Evolutionary conservation across 2,797 vertebrate species (phyloP).

Genomic region (Heterohyrax brucei): DNA sequence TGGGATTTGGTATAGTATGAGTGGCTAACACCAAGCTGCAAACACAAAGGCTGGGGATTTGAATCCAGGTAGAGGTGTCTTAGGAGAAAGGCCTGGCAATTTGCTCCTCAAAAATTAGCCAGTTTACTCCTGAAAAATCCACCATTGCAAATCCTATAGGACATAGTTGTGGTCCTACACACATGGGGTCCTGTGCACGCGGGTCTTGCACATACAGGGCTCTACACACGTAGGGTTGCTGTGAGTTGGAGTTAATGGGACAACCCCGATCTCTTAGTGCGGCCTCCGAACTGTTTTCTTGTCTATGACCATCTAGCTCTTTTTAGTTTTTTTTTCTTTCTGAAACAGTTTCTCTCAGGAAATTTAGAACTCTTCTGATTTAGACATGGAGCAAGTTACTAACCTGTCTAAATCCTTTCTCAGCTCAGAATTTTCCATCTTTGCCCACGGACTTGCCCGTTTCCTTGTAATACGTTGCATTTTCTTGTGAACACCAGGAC

Average conservation of each 20-base stretch:
- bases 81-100: not conserved
- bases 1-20: not conserved
- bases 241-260: not conserved
- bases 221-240: not conserved
- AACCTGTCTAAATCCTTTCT: conserved; percentile 4
- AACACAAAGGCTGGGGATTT: not conserved
- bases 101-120: not conserved
- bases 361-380: not conserved
- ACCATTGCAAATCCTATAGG: not conserved
- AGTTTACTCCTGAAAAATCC: not conserved
- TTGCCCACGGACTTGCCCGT: not conserved
- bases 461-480: not conserved
- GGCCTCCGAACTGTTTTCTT: not conserved
- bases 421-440: not conserved
- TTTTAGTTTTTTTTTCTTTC: not conserved
- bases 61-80: not conserved
- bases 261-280: not conserved
- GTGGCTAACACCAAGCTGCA: not conserved
- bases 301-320: not conserved
- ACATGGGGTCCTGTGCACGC: not conserved
- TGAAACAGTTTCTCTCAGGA: not conserved
- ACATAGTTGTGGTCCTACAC: not conserved
- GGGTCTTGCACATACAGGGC: no score
- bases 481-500: conserved; percentile 7
- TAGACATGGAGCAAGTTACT: not conserved